Base-by-base conservation (phyloP, 2,113 vertebrate species). In the Pelecanoides urinatrix region DNA sequence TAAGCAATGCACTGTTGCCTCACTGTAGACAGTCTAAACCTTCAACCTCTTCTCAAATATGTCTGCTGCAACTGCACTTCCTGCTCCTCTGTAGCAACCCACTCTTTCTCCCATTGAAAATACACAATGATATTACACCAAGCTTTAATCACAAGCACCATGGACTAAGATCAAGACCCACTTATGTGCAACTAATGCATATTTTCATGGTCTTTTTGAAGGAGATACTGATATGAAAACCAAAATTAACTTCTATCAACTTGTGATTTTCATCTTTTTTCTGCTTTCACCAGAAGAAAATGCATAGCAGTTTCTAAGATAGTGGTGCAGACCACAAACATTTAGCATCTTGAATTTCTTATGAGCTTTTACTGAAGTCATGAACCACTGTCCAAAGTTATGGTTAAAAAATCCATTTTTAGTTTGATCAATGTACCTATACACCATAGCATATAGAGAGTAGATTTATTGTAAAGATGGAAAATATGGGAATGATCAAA, bases 81-180 rank as follows among this genome's bases (percentile, higher is more conserved):
- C 42, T 38, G 16, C 25, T 65, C 30, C 50, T 49, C 47, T 55
- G 12, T 44, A 63, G 52, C 49, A 70, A 2, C 21, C 29, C 14
- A 9, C 56, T 49, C 11, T 26, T 68, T 38, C 21, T 65, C 19
- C 38, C 29, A 7, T 13, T 17, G 6, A 26, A 55, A 62, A 36
- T 3, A 8, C 26, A 25, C 0, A 0, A 16, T 6, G 14, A 18
- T 26, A 32, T 40, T 45, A 27, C 21, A 82, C 18, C 47, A 58
- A 58, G 55, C 14, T 65, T 34, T 40, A 32, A 74, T 8, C 47
- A 55, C 42, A 90, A 50, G 19, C 50, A 87, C 20, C 36, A 10
- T 1, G 11, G 22, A 23, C 53, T 42, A 52, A 78, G 66, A 75
- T 17, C 68, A 45, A 86, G 59, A 62, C 49, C 21, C 50, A 76